Evolutionary conservation across 2,888 invertebrate genomes (phyloP).

Genomic region (Dryobota labecula): DNA sequence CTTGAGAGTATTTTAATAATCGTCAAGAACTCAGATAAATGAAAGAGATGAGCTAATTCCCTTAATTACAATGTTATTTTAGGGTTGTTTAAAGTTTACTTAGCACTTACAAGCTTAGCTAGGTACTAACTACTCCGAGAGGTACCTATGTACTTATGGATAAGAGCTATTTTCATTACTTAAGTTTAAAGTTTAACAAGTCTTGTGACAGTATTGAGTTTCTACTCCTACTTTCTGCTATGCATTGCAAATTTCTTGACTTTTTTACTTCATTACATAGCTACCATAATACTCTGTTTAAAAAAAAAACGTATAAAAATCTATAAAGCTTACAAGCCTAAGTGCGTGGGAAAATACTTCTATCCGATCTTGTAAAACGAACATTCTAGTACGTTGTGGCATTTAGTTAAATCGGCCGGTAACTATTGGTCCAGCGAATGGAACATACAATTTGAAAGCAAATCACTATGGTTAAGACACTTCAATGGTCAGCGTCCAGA

Average conservation of each 20-base stretch:
- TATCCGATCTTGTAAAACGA: conserved; percentile 31
- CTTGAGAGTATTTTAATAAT: conserved; percentile 61
- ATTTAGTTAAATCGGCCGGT: conserved; percentile 45
- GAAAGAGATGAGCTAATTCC: conserved; percentile 39
- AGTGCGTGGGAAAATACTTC: conserved; percentile 49
- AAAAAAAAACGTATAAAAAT: neutral
- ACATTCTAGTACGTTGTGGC: conserved; percentile 23
- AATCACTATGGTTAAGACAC: conserved; percentile 47
- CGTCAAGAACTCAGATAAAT: conserved; percentile 50
- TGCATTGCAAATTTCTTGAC: neutral
- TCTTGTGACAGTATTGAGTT: neutral
- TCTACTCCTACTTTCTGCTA: neutral
- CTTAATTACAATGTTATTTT: conserved; percentile 25
- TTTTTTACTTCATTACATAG: neutral
- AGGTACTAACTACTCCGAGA: conserved; percentile 1
- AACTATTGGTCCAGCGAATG: conserved; percentile 29
- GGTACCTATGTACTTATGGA: neutral
- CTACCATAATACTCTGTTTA: neutral
- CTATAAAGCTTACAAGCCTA: neutral
- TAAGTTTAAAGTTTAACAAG: conserved; percentile 10
- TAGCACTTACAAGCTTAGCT: conserved; percentile 12
- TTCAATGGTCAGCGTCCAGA: conserved; percentile 36
- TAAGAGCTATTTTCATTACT: conserved; percentile 16
- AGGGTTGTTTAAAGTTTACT: conserved; percentile 10
- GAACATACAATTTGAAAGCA: conserved; percentile 40